Percentiles rank a stretch among this genome's conserved stretches.
Evolutionary conservation across 2,113 vertebrate genomes (phyloP).

Genomic region (Ranitomeya variabilis): DNA sequence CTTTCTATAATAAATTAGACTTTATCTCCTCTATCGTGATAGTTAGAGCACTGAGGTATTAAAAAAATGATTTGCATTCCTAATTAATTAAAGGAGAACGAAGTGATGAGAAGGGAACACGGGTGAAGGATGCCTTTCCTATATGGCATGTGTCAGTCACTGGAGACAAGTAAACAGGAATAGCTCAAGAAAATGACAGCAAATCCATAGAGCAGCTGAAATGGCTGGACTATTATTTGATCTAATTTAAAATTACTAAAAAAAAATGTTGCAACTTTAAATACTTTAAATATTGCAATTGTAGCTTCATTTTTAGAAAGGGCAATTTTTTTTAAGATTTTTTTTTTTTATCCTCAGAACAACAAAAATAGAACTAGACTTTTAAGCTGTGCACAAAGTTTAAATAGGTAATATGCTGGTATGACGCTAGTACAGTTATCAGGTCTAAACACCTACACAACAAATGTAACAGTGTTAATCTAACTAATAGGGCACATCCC

Average conservation of each 20-base stretch:
- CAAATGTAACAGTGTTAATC: slow-evolving; percentile 71
- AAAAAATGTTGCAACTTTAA: slow-evolving; percentile 80
- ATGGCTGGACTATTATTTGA: slow-evolving; percentile 81
- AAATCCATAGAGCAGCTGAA: slow-evolving; percentile 72
- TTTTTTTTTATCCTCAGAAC: slow-evolving; percentile 61
- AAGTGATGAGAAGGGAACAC: slow-evolving; percentile 69
- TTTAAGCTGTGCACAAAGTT: slow-evolving; percentile 75
- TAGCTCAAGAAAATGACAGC: slow-evolving; percentile 59
- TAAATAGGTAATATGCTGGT: slow-evolving; percentile 85
- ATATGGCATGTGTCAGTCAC: slow-evolving; percentile 60
- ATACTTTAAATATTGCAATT: slow-evolving; percentile 73
- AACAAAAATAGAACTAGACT: slow-evolving; percentile 70
- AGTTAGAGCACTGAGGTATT: slow-evolving; percentile 97
- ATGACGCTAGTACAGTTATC: slow-evolving; percentile 80
- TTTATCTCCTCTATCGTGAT: slow-evolving; percentile 83
- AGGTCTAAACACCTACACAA: slow-evolving; percentile 78
- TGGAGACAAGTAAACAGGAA: slow-evolving; percentile 66
- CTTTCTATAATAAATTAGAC: slow-evolving; percentile 93
- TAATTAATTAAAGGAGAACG: slow-evolving; percentile 78
- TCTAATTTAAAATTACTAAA: slow-evolving; percentile 74
- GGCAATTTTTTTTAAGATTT: slow-evolving; percentile 62
- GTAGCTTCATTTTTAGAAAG: slow-evolving; percentile 73
- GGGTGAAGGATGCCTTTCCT: slow-evolving; percentile 47
- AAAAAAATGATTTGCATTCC: slow-evolving; percentile 81
- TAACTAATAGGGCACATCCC: slow-evolving; percentile 68